phyloP scores from a whole-genome alignment of 2,888 invertebrate species.

The Psylliodes chrysocephalus region DNA sequence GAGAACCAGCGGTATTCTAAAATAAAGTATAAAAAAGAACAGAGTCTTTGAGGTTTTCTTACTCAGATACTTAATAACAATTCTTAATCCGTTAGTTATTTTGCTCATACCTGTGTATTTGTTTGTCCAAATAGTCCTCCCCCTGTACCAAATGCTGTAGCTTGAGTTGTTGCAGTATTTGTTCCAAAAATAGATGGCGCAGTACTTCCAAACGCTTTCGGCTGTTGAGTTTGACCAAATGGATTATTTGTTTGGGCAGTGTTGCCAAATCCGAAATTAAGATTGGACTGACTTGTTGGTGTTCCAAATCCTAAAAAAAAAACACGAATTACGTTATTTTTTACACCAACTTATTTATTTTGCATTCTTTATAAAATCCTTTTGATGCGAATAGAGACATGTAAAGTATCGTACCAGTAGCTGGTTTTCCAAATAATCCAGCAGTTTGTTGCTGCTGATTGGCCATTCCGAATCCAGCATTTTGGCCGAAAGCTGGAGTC shows the following conservation, averaged over 20 bases:
- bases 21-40: no score
- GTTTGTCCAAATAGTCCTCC: conserved; percentile 54
- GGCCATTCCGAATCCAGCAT: conserved; percentile 56
- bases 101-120: conserved; percentile 50
- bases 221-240: conserved; percentile 60
- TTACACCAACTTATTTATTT: no score
- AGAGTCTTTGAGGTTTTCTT: no score
- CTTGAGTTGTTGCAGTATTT: conserved; percentile 55
- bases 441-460: conserved; percentile 37
- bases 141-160: conserved; percentile 67
- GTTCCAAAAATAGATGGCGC: conserved; percentile 58
- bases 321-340: no score
- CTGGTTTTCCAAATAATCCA: conserved; percentile 38
- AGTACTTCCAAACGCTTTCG: conserved; percentile 67
- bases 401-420: conserved; percentile 19
- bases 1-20: conserved; percentile 56
- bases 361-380: no score
- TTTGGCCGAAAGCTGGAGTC: conserved; percentile 66
- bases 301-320: conserved; percentile 54
- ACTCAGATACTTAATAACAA: background rate
- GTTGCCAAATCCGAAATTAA: conserved; percentile 65
- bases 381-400: background rate
- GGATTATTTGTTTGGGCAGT: conserved; percentile 57
- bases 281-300: conserved; percentile 48
- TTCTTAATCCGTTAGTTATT: background rate